phyloP scores from a whole-genome alignment of 2,888 invertebrate genomes.

The Tineola bisselliella region DNA sequence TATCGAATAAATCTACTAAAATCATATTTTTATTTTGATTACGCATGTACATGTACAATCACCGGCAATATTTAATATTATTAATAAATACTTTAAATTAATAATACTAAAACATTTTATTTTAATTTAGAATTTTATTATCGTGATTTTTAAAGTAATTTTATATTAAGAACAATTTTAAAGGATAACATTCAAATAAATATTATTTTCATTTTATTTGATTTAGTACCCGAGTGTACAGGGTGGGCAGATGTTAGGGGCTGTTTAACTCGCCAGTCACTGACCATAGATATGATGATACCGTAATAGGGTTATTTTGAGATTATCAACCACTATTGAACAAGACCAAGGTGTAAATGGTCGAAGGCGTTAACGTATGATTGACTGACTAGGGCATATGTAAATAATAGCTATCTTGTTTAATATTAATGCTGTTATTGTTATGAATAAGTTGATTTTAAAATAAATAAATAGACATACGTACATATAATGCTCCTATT shows the following conservation, averaged over 20 bases:
- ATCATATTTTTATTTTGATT: slow-evolving; percentile 68
- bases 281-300: slow-evolving; percentile 37
- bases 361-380: neutral
- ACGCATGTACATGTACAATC: slow-evolving; percentile 47
- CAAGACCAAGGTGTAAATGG: slow-evolving; percentile 52
- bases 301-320: slow-evolving; percentile 41
- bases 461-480: neutral
- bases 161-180: no score
- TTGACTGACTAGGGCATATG: neutral
- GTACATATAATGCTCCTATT: no score
- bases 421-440: neutral
- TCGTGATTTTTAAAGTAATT: no score
- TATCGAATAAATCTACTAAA: slow-evolving; percentile 66
- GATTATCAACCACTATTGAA: slow-evolving; percentile 48
- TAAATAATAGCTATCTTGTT: neutral
- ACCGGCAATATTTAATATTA: no score
- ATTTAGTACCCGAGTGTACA: slow-evolving; percentile 28
- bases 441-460: neutral
- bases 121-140: no score
- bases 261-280: slow-evolving; percentile 51
- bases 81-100: no score
- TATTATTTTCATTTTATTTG: no score
- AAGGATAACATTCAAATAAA: no score
- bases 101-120: no score
- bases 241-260: slow-evolving; percentile 63